A percentile compares a stretch with the other conserved stretches of the same genome.
Conservation (phyloP, 1,140 invertebrate species). For the Colletes latitarsis region DNA sequence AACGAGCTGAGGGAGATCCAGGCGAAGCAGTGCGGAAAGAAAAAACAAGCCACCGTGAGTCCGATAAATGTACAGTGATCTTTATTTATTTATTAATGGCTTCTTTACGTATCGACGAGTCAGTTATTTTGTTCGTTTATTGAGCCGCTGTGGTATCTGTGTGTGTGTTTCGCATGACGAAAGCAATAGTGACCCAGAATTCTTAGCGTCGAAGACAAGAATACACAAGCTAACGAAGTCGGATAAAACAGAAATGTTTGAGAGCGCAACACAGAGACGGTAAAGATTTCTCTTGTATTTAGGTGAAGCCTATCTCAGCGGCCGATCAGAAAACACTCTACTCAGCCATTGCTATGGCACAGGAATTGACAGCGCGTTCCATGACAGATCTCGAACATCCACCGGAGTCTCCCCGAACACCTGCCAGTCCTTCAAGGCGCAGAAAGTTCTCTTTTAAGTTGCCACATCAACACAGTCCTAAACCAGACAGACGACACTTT, state of each 20-base stretch:
- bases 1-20: conserved; percentile 89
- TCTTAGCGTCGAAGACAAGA: conserved; percentile 3
- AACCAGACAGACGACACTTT: conserved; percentile 90
- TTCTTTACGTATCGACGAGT: conserved; percentile 40
- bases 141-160: conserved; percentile 36
- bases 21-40: conserved; percentile 83
- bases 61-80: conserved; percentile 78
- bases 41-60: conserved; percentile 89
- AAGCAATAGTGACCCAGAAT: conserved; percentile 13
- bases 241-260: too few relatives aligned
- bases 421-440: conserved; percentile 90
- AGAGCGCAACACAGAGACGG: background rate
- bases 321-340: conserved; percentile 96
- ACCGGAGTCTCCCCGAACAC: conserved; percentile 85
- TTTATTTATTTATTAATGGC: conserved; percentile 67
- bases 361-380: conserved; percentile 93
- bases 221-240: background rate
- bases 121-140: too few relatives aligned
- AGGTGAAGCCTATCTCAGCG: conserved; percentile 96
- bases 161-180: conserved; percentile 32
- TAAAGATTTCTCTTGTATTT: conserved; percentile 67
- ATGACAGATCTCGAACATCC: conserved; percentile 90
- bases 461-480: conserved; percentile 84
- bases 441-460: conserved; percentile 95
- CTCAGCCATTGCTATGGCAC: conserved; percentile 95